Evolutionary conservation across 2,113 vertebrate genomes (phyloP).

Genomic region (Carassius gibelio): DNA sequence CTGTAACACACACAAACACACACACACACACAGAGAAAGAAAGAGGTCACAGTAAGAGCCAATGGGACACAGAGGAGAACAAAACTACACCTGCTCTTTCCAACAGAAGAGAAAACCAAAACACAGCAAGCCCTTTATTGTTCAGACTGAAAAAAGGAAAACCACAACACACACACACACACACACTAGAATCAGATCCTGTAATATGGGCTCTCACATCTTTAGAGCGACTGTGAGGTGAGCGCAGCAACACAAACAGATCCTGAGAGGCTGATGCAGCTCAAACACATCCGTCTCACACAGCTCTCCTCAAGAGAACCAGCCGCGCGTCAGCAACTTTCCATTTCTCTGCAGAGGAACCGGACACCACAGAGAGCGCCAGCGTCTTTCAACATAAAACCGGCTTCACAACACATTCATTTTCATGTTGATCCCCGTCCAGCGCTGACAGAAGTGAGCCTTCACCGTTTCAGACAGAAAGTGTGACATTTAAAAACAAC

Average conservation of each 20-base stretch:
- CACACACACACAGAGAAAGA: not conserved
- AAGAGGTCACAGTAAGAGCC: not conserved
- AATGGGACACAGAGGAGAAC: constrained; percentile 4
- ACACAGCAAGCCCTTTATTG: constrained; percentile 11
- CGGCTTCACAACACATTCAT: constrained; percentile 19
- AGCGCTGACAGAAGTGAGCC: not conserved
- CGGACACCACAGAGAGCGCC: not conserved
- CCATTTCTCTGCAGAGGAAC: not conserved
- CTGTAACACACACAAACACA: not conserved
- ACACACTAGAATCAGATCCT: constrained; percentile 1
- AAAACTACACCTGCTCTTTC: constrained; percentile 9
- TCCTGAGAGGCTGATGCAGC: not conserved
- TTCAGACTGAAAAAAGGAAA: not conserved
- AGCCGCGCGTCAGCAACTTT: not conserved
- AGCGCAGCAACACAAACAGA: not conserved
- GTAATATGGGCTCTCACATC: not conserved
- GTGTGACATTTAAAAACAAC: not conserved
- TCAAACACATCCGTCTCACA: not conserved
- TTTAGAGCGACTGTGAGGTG: not conserved
- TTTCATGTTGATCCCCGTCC: not conserved
- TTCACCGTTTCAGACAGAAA: not conserved
- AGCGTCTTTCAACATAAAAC: not conserved
- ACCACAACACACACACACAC: constrained; percentile 26
- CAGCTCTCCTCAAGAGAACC: not conserved
- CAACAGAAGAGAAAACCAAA: not conserved